phyloP scores from a whole-genome alignment of 2,797 vertebrate genomes.

The Pangasius sanitwongsei region DNA sequence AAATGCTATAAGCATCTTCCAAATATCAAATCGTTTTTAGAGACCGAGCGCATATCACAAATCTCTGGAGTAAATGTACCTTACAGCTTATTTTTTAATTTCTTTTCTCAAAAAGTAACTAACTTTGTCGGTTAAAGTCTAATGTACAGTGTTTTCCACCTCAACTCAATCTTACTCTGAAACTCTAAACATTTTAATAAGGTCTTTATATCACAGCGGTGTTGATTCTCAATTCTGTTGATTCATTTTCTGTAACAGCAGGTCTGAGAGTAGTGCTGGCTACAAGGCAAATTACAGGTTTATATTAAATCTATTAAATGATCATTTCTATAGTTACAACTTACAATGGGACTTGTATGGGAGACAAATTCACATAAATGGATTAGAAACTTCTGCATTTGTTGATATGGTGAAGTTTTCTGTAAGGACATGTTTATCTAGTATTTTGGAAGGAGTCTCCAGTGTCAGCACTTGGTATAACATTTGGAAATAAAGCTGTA shows the following conservation, averaged over 20 bases:
- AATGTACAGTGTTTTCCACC: neutral
- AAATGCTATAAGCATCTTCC: neutral
- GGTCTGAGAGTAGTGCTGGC: neutral
- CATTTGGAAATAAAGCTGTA: neutral
- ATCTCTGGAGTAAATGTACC: neutral
- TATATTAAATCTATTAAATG: neutral
- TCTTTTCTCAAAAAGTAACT: neutral
- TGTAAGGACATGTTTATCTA: neutral
- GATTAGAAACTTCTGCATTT: neutral
- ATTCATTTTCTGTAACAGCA: neutral
- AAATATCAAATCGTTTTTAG: neutral
- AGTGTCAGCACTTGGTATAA: neutral
- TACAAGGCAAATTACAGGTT: neutral
- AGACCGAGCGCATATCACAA: neutral
- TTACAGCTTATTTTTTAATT: neutral
- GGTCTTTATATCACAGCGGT: neutral
- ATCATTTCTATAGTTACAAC: neutral
- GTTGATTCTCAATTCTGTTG: neutral
- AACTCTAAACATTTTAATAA: neutral
- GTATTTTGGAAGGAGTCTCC: neutral
- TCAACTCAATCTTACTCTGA: neutral
- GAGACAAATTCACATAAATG: neutral
- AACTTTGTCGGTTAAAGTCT: neutral
- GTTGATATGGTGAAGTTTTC: neutral
- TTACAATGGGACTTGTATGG: neutral